These are phyloP conservation scores for Agrenia bidenticulata DNA, from an alignment of 2,888 invertebrate genomes.

Conservation along the genomic window DNA sequence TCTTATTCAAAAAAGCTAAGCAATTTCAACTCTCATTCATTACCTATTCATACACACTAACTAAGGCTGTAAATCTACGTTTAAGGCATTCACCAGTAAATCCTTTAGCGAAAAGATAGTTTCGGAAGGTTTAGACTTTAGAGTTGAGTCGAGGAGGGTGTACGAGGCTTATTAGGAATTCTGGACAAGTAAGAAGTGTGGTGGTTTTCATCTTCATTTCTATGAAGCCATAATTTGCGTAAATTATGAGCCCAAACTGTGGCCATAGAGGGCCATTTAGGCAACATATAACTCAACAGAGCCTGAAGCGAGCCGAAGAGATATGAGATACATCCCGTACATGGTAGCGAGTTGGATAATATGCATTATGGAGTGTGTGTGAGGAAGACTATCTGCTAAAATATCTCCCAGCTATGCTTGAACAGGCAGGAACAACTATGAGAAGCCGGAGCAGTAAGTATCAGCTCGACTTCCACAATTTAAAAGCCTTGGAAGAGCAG, in stretches of 20 bases:
- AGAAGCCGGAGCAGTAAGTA: too few species aligned
- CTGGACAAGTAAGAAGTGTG: not conserved
- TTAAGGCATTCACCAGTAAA: too few species aligned
- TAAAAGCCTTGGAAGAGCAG: constrained; percentile 8
- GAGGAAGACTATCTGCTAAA: constrained; percentile 8
- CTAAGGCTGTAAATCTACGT: too few species aligned
- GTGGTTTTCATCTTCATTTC: constrained; percentile 23
- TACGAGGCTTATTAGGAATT: constrained; percentile 1
- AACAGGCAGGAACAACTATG: constrained; percentile 15
- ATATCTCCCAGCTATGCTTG: constrained; percentile 3
- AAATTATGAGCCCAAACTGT: constrained; percentile 14
- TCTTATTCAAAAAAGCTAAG: not conserved
- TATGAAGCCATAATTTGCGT: constrained; percentile 23
- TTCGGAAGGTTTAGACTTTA: too few species aligned
- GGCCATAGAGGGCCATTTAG: constrained; percentile 5
- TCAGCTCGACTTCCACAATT: constrained; percentile 12
- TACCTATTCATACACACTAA: too few species aligned
- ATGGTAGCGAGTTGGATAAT: not conserved
- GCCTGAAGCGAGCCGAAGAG: constrained; percentile 4
- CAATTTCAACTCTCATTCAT: not conserved
- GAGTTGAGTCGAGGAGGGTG: too few species aligned
- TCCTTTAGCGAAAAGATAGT: too few species aligned
- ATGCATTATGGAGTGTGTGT: constrained; percentile 1
- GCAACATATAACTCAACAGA: constrained; percentile 14
- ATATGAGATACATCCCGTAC: not conserved